Evolutionary conservation across 2,888 invertebrate species (phyloP), one percentile per base, ranked within the genome.

Genomic region (Nephrotoma guestfalica): DNA sequence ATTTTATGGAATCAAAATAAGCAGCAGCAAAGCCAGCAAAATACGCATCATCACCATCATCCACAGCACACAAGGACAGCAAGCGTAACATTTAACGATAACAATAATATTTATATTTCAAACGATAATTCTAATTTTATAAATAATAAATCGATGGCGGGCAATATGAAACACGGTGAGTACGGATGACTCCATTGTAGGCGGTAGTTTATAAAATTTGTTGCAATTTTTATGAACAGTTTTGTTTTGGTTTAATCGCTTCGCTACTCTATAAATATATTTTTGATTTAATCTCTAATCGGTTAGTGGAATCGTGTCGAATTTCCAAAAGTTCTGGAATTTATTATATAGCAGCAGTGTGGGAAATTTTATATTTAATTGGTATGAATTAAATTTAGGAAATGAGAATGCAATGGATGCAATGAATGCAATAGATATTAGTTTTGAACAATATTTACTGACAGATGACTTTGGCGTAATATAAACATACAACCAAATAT

Each of bases 141-240:
- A 84, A 83, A 85, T 57, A 86, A 83, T 86, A 89, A 89, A 90
- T 90, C 91, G 90, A 91, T 91, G 91, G 91, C 91, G 90, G 91
- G 91, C 88, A 91, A 91, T 90, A 91, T 91, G 91, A 91, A 91
- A 89, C 91, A 91, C 91, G 91, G 91, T 91, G 88, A 86, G 86
- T 86, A 51, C 40, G 41, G 6, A n/a, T 84, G n/a, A 71, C 13
- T 84, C 4, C 6, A 41, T 47, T 47, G 11, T 47, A 47, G n/a
- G 13, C n/a, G 13, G 9, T 47, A 30, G 57, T 86, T n/a, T 41
- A 57, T 13, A 30, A 41, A 86, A 51, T 45, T 86, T 86, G 40
- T 47, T 86, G 30, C 47, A 4, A 13, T 47, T 47, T 47, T 47
- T 13, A 5, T 85, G 6, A 11, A 84, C 6, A n/a, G 41, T 85